phyloP scores from a whole-genome alignment of 2,797 vertebrate genomes.

The Galago senegalensis region DNA sequence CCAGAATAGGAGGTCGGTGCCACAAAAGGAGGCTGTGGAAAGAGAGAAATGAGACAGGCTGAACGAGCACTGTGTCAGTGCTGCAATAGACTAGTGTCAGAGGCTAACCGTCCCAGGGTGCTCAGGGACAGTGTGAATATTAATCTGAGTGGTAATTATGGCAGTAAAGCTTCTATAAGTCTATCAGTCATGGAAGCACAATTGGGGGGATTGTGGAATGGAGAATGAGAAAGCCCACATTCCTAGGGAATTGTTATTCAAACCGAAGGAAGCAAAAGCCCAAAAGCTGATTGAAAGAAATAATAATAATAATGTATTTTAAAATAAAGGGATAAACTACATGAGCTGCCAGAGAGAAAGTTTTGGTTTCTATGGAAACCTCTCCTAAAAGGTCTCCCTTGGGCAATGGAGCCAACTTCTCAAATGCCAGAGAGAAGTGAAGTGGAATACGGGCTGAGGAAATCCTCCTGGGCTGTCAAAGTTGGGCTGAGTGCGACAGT shows the following conservation, averaged over 20 bases:
- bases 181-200: neutral
- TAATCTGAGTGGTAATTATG: neutral
- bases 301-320: conserved; percentile 69
- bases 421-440: conserved; percentile 68
- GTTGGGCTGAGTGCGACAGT: no score
- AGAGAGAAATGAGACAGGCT: neutral
- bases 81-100: neutral
- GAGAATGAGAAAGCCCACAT: neutral
- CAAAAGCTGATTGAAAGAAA: conserved; percentile 47
- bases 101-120: neutral
- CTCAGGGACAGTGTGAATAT: neutral
- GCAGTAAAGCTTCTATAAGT: neutral
- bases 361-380: conserved; percentile 85
- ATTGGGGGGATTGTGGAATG: neutral
- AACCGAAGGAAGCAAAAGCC: conserved; percentile 39
- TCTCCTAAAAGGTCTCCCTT: conserved; percentile 77
- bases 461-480: neutral
- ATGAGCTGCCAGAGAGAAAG: conserved; percentile 78
- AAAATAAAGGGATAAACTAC: conserved; percentile 77
- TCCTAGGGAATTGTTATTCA: conserved; percentile 62
- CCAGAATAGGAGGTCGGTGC: neutral
- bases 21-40: neutral
- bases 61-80: neutral
- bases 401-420: conserved; percentile 62
- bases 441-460: neutral